Percentiles rank a stretch among this genome's conserved stretches.
Evolutionary conservation across 53 echinoderm and acorn worm genomes (phyloP).

Genomic region (Holothuria scabra): DNA sequence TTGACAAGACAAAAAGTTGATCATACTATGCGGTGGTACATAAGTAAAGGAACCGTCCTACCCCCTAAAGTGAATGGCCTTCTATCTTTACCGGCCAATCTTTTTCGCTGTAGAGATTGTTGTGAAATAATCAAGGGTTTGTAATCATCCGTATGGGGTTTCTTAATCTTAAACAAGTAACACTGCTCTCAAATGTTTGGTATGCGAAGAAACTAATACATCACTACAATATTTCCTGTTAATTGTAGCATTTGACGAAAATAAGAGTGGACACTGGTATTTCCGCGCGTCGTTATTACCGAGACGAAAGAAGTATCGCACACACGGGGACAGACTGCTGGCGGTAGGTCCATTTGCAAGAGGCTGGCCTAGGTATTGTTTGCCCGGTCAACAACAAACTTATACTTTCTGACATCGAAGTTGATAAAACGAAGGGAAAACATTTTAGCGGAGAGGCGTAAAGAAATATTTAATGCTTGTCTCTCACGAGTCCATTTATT

Average conservation of each 20-base stretch:
- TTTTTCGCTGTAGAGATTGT: conserved; percentile 33
- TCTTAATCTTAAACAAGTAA: conserved; percentile 25
- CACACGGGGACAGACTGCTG: no score
- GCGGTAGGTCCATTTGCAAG: conserved; percentile 6
- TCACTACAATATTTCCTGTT: neutral
- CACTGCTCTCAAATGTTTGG: neutral
- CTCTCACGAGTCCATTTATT: no score
- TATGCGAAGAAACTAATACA: neutral
- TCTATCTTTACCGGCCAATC: conserved; percentile 24
- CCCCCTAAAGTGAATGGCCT: conserved; percentile 30
- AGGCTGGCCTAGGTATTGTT: neutral
- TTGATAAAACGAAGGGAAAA: neutral
- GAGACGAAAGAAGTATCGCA: neutral
- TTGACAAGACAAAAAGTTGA: neutral
- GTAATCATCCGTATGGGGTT: conserved; percentile 37
- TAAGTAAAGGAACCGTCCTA: neutral
- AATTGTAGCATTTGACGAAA: conserved; percentile 19
- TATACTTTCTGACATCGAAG: neutral
- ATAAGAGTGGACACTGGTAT: neutral
- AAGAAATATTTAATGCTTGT: no score
- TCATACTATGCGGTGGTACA: conserved; percentile 15
- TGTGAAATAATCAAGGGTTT: conserved; percentile 43
- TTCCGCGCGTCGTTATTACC: neutral
- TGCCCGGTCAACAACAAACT: neutral
- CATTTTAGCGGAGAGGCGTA: neutral